phyloP scores from a whole-genome alignment of 2,113 vertebrate species.

The Herpetotheres cachinnans region DNA sequence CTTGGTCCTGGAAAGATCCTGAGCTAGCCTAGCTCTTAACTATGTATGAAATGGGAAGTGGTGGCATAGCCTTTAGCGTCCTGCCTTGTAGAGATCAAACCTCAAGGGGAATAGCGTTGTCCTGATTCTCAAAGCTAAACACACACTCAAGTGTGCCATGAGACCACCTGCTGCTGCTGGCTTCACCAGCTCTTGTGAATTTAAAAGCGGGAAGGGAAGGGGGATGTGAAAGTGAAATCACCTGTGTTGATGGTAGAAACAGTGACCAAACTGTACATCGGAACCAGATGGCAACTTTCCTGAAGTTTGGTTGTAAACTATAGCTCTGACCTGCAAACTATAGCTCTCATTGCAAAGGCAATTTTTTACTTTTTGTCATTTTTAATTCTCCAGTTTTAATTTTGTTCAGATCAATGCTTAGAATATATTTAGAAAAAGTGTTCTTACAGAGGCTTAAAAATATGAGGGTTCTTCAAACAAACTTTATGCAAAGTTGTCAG shows the following conservation, averaged over 20 bases:
- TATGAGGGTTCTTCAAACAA: conserved; percentile 17
- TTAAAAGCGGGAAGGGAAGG: neutral
- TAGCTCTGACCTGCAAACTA: neutral
- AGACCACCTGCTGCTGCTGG: too few species aligned
- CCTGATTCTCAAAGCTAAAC: neutral
- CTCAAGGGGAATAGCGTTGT: too few species aligned
- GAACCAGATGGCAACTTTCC: neutral
- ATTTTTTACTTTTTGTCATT: neutral
- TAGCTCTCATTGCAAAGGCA: neutral
- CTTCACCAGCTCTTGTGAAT: fast-evolving
- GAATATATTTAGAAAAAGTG: neutral
- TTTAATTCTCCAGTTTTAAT: neutral
- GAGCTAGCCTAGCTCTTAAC: neutral
- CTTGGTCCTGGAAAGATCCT: neutral
- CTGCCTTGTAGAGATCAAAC: too few species aligned
- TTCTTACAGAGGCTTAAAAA: conserved; percentile 27
- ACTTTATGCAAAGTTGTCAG: conserved; percentile 25
- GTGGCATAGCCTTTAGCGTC: neutral
- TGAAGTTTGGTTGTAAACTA: neutral
- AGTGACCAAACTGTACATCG: neutral
- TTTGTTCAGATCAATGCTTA: neutral
- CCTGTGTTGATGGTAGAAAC: neutral
- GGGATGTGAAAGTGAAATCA: neutral
- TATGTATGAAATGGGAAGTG: fast-evolving
- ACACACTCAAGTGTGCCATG: fast-evolving